Evolutionary conservation across 23 tunicate species (phyloP), one percentile per base, ranked within the genome.

Genomic region (Trididemnum miniatum): DNA sequence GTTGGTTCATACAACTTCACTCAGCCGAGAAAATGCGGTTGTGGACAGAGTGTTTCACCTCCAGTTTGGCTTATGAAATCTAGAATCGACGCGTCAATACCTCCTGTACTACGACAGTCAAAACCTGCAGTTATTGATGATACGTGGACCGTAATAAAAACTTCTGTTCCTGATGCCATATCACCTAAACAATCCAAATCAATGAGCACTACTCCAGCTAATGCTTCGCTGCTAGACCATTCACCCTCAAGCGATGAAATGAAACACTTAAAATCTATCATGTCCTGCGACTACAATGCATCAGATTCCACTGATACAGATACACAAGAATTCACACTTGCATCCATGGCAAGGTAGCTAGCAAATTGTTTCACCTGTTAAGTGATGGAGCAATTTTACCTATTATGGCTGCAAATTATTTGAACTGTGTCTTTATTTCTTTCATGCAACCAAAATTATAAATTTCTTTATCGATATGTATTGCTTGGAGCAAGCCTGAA

Each of bases 41-140:
- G 85, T 65, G 35, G 30, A 30, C n/a, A 44, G 9, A 34, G 32
- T 49, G 67, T 81, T 25, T 64, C 78, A 5, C 91, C 71, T 2
- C 86, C 91, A 0, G 85, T 87, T 2, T 87, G 91, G 91, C 20
- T 87, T 39, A 71, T 79, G 67, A 81, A 81, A 51, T 87, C 91
- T n/a, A 62, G 60, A 72, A 71, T 87, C 5, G 91, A 87, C 38
- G 37, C 67, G 12, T 75, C 31, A 34, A 32, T 63, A 4, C 29
- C 25, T 2, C 59, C 28, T 4, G 20, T 37, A 44, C 35, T 38
- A 1, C 26, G 18, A 1, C 34, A 37, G 29, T 9, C 78, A 1
- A 69, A 69, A 39, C 35, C 40, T 25, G 38, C 29, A 9, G 57
- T 34, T 37, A n/a, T 39, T 18, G 79, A 73, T 73, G 59, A 26